These are phyloP conservation scores for Cantharis rufa DNA, from an alignment of 2,888 invertebrate genomes.

Conservation along the genomic window DNA sequence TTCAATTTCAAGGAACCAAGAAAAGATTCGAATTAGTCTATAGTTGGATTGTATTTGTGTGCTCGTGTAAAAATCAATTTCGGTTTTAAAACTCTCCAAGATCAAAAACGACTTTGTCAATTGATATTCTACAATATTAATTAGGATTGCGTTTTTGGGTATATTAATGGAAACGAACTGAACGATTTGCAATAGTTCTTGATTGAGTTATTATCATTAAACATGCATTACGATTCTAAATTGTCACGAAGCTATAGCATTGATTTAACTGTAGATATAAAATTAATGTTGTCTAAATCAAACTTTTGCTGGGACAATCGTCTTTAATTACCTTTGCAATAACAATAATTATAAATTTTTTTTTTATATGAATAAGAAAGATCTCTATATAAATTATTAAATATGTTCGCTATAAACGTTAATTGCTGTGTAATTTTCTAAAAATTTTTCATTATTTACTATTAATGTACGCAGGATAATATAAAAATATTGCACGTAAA, in stretches of 20 bases:
- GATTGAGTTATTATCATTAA: neutral
- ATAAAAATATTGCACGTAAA: conserved; percentile 15
- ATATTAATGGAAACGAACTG: neutral
- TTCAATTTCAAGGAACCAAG: too few relatives aligned
- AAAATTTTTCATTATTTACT: neutral
- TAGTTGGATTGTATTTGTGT: too few relatives aligned
- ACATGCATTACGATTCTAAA: neutral
- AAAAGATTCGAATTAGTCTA: too few relatives aligned
- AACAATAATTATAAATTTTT: neutral
- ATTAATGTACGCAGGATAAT: neutral
- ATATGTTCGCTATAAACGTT: neutral
- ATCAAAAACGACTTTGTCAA: neutral
- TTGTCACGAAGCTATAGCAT: neutral
- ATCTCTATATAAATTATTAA: too few relatives aligned
- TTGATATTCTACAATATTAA: neutral
- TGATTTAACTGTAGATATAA: neutral
- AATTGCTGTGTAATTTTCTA: neutral
- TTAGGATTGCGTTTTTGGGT: neutral
- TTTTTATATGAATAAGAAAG: neutral
- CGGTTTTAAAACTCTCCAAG: neutral
- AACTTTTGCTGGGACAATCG: neutral
- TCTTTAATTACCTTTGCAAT: neutral
- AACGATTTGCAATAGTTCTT: neutral
- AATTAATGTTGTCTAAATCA: neutral
- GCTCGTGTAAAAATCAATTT: neutral